Conservation (phyloP, 2,888 invertebrate species). For the Folsomia manolachei region DNA sequence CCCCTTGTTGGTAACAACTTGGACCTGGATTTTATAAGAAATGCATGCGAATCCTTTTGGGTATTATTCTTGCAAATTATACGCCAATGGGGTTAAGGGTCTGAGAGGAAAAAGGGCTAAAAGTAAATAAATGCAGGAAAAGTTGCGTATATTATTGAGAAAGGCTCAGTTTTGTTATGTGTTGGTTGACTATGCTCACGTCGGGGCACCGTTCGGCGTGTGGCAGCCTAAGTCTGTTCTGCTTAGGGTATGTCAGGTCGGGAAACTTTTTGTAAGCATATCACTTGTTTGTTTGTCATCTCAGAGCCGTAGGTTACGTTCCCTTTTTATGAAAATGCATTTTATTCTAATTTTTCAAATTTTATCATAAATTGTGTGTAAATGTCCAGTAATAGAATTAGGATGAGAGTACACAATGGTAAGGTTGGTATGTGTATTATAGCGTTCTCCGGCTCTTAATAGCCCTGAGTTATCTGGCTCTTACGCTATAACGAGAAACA, state of each 20-base stretch:
- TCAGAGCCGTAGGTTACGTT: background rate
- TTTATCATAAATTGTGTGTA: too few species aligned
- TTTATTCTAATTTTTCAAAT: too few species aligned
- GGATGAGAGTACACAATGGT: background rate
- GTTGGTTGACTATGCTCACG: constrained; percentile 33
- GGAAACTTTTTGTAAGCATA: constrained; percentile 14
- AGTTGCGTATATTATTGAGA: constrained; percentile 40
- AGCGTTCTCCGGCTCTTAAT: background rate
- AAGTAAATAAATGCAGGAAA: background rate
- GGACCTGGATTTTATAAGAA: background rate
- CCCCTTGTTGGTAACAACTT: background rate
- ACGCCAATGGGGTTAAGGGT: too few species aligned
- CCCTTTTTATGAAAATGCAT: too few species aligned
- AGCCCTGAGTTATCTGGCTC: constrained; percentile 1
- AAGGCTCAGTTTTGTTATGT: constrained; percentile 45
- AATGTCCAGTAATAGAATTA: too few species aligned
- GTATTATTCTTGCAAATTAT: too few species aligned
- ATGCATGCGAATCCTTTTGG: too few species aligned
- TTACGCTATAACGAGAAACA: background rate
- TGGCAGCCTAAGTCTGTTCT: constrained; percentile 47
- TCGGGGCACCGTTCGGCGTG: constrained; percentile 49
- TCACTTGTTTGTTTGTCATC: background rate
- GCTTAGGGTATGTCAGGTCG: constrained; percentile 51
- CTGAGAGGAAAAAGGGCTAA: background rate
- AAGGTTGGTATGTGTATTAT: too few species aligned